Evolutionary conservation across 2,888 invertebrate species (phyloP), one percentile per base, ranked within the genome.

Genomic region (Antitype chi): DNA sequence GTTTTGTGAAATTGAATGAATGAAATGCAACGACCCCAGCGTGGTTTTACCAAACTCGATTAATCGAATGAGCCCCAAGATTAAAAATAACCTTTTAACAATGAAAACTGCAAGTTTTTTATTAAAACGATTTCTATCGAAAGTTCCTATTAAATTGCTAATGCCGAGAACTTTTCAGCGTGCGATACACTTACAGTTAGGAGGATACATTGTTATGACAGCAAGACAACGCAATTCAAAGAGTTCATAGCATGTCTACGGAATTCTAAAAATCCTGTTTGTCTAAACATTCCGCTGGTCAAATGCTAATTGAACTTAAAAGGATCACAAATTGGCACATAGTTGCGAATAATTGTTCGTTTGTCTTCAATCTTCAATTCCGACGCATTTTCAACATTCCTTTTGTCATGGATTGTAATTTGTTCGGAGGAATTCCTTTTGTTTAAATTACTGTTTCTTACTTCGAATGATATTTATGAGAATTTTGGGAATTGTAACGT

Each of bases 251-350:
- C 28, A 20, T 11, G 32, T 60, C 70, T 78, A 78, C 70, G 62
- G 76, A 84, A 76, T 59, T 82, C 87, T 71, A 80, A 88, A 89
- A 89, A 89, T 88, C 81, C 75, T 90, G 87, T 92, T 92, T 91
- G 87, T 86, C 82, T 78, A 85, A 85, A 83, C 86, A 89, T 90
- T 89, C 84, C 81, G 88, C 85, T 83, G 78, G 84, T 78, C 76
- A 80, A 68, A 79, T 80, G 92, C 91, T 93, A 93, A 94, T 91
- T 90, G 89, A 63, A 72, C 88, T 90, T 91, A 91, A 93, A 91
- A 93, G 92, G 91, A 91, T 91, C 87, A 89, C 90, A 90, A 91
- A 93, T 89, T 89, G 85, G 88, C 88, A 87, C 87, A 76, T 85
- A 80, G 78, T 80, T 86, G 79, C 76, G 78, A 84, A 82, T 85